These are phyloP conservation scores for Hemicrepidius hirtus DNA, from an alignment of 2,888 invertebrate genomes.

Conservation along the genomic window DNA sequence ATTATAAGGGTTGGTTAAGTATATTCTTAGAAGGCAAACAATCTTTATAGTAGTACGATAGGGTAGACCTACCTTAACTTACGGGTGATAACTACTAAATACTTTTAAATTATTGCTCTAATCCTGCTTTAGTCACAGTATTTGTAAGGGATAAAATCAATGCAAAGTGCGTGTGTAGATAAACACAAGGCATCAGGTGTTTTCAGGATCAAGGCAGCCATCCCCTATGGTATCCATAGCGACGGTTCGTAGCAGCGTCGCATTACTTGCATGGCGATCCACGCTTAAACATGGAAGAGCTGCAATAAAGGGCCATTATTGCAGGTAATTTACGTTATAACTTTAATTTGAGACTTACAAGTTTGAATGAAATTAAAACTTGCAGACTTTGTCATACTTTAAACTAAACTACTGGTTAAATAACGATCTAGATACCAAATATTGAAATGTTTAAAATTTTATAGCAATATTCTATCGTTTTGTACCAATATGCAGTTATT, in stretches of 20 bases:
- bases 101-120: not conserved
- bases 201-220: constrained; percentile 28
- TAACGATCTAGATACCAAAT: no score
- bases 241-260: constrained; percentile 15
- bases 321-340: constrained; percentile 12
- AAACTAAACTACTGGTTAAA: not conserved
- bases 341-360: not conserved
- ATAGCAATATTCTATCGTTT: no score
- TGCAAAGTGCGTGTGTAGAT: constrained; percentile 30
- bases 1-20: no score
- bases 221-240: constrained; percentile 17
- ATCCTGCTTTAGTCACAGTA: constrained; percentile 2
- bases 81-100: no score
- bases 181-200: constrained; percentile 33
- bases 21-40: no score
- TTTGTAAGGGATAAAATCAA: constrained; percentile 23
- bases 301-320: constrained; percentile 29
- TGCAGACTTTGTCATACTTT: not conserved
- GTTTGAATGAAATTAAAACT: constrained; percentile 13
- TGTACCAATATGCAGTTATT: no score
- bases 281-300: constrained; percentile 16
- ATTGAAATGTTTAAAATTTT: no score
- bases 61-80: no score
- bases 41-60: no score
- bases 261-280: constrained; percentile 20